Percentiles rank a stretch among this genome's conserved stretches.
Evolutionary conservation across 2,888 invertebrate species (phyloP).

Genomic region (Agriopis aurantiaria): DNA sequence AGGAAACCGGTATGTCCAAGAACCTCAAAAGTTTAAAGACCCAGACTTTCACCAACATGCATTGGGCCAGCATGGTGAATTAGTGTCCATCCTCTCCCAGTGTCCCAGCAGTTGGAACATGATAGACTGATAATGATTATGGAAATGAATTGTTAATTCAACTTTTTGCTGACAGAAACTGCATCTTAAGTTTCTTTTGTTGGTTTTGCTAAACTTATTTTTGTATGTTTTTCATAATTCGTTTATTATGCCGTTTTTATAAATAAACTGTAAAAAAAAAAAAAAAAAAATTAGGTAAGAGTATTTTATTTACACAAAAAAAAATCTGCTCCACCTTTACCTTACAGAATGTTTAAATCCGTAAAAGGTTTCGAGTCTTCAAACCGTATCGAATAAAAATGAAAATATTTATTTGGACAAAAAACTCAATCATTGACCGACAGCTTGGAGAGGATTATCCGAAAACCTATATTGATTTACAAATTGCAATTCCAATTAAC

Average conservation of each 20-base stretch:
- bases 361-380: slow-evolving; percentile 14
- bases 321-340: not conserved
- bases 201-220: not conserved
- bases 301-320: not conserved
- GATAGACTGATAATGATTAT: too few species aligned
- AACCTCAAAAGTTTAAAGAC: too few species aligned
- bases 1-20: too few species aligned
- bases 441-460: slow-evolving; percentile 42
- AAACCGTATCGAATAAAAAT: slow-evolving; percentile 22
- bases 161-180: too few species aligned
- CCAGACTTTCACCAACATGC: too few species aligned
- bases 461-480: slow-evolving; percentile 42
- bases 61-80: too few species aligned
- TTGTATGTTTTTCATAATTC: not conserved
- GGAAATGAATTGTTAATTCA: too few species aligned
- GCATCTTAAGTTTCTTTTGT: too few species aligned
- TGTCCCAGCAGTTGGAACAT: too few species aligned
- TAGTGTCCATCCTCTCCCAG: too few species aligned
- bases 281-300: not conserved
- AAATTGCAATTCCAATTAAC: slow-evolving; percentile 49
- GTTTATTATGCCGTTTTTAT: not conserved
- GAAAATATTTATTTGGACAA: slow-evolving; percentile 34
- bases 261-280: not conserved
- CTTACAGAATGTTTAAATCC: slow-evolving; percentile 10
- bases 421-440: slow-evolving; percentile 41